Evolutionary conservation across 2,888 invertebrate genomes (phyloP).

Genomic region (Meliscaeva auricollis): DNA sequence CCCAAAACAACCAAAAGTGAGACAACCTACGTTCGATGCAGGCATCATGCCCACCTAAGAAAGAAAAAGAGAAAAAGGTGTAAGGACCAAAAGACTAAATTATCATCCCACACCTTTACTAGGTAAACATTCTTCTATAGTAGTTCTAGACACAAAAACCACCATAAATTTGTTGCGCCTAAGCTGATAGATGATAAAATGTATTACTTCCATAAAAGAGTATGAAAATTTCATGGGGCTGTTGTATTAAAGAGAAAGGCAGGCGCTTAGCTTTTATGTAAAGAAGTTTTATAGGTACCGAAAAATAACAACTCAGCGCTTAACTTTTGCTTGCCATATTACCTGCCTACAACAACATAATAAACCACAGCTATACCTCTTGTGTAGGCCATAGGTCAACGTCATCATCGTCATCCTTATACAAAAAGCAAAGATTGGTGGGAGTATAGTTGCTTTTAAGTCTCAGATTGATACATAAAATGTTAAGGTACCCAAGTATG

Average conservation of each 20-base stretch:
- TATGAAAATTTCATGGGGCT: conserved; percentile 17
- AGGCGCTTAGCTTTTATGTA: conserved; percentile 17
- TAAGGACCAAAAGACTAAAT: conserved; percentile 38
- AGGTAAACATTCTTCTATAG: not conserved
- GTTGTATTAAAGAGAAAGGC: not conserved
- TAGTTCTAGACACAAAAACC: conserved; percentile 27
- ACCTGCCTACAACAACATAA: conserved; percentile 17
- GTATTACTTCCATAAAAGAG: conserved; percentile 37
- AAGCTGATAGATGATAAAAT: conserved; percentile 49
- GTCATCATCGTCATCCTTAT: not conserved
- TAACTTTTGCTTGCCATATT: conserved; percentile 23
- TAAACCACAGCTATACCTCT: conserved; percentile 25
- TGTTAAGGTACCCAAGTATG: not conserved
- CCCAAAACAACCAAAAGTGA: too few species aligned
- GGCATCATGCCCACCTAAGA: not conserved
- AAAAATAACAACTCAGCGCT: not conserved
- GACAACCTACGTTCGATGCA: not conserved
- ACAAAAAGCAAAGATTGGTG: not conserved
- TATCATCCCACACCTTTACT: not conserved
- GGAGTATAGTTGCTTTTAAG: not conserved
- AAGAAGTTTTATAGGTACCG: too few species aligned
- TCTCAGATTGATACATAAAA: not conserved
- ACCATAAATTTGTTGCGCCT: conserved; percentile 60
- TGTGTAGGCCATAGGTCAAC: not conserved
- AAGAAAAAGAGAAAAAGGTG: not conserved